phyloP scores from a whole-genome alignment of 2,113 vertebrate genomes.

The Diadophis punctatus region DNA sequence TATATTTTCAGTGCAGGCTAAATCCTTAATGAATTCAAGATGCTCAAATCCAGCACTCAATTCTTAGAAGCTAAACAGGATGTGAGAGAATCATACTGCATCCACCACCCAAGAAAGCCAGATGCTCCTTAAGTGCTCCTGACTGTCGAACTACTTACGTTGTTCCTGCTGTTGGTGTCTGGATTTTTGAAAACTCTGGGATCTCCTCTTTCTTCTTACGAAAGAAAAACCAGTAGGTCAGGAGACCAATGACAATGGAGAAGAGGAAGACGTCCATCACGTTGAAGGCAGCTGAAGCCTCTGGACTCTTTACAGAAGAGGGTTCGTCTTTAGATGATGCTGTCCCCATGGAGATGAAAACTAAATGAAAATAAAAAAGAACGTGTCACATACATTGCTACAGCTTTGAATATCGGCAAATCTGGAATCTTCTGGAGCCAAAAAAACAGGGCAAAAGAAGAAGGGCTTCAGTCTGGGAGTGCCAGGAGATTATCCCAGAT shows the following conservation, averaged over 20 bases:
- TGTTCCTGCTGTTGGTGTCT: constrained; percentile 28
- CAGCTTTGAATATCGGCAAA: not conserved
- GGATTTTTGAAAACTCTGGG: constrained; percentile 81
- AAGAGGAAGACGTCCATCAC: constrained; percentile 80
- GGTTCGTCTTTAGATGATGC: constrained; percentile 53
- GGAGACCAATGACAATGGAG: constrained; percentile 75
- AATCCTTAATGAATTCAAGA: not conserved
- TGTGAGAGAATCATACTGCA: not conserved
- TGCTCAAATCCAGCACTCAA: not conserved
- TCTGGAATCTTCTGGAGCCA: not conserved
- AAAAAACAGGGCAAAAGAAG: not conserved
- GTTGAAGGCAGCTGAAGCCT: constrained; percentile 73
- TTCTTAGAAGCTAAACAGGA: not conserved
- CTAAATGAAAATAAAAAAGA: constrained; percentile 8
- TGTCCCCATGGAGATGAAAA: constrained; percentile 60
- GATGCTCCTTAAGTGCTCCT: not conserved
- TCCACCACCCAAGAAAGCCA: not conserved
- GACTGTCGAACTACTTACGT: constrained; percentile 32
- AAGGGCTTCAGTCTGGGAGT: not conserved
- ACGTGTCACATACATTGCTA: not conserved
- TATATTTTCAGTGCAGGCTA: not conserved
- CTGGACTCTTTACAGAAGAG: constrained; percentile 47
- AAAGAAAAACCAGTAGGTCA: constrained; percentile 85
- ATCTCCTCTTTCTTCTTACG: constrained; percentile 83
- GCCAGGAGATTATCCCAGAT: not conserved